Base-by-base conservation (phyloP, 1,140 invertebrate species). In the Drosophila takahashii region DNA sequence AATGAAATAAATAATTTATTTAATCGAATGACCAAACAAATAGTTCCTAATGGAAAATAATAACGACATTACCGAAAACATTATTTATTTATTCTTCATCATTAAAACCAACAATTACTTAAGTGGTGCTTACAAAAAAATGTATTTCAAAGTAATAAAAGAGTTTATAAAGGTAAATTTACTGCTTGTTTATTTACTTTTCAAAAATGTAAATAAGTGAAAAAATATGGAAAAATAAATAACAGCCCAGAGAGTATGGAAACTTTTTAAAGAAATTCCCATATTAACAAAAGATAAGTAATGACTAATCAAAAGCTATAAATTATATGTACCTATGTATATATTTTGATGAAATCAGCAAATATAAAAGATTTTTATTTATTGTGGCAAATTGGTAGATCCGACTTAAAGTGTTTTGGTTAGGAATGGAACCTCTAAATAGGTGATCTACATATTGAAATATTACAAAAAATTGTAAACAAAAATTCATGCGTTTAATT, bases 151-250 rank as follows among this genome's bases (percentile, higher is more conserved):
- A 41, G 0, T 16, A 41, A 41, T 41, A 44, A 44, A 18, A 37
- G 1, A 10, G 34, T 32, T 8, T 9, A 39, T 59, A 60, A 48
- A 3, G 6, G 13, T 18, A 58, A 67, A 52, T 44, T 37, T 52
- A 44, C 29, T 15, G 36, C 7, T 16, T 61, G 18, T 47, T 61
- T 16, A 66, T 61, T 39, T 15, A 37, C 29, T 9, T 48, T 47
- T 47, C 13, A 39, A 39, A 39, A 4, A 8, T 13, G 1, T 13
- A 13, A 7, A 45, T 7, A 11, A 11, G 16, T 18, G 42, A 27
- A 47, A 47, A 26, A 26, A 27, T 13, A 26, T 13, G 7, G 11
- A 41, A 39, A 41, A 13, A 15, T n/a, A 10, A 37, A 36, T 52
- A 13, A 27, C 2, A 53, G 7, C 13, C 13, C 13, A 47, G 22